Evolutionary conservation across 2,113 vertebrate species (phyloP), one percentile per base, ranked within the genome.

Genomic region (Stigmatopora nigra): DNA sequence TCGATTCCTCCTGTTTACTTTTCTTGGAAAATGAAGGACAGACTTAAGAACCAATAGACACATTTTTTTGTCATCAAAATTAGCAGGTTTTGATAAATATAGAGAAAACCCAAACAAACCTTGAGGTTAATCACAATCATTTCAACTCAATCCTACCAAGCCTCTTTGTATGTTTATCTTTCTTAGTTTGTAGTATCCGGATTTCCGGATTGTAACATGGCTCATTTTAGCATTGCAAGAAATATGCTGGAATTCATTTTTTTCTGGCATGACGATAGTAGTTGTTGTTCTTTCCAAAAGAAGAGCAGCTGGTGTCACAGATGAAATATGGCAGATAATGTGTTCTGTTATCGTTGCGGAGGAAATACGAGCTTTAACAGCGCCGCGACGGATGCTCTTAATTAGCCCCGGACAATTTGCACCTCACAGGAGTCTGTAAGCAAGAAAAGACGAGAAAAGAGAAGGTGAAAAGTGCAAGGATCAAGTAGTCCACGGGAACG

Each of bases 371-470:
- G 53, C 25, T 31, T 12, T 20, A 25, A 20, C 48, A 45, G 35
- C 5, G 45, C 14, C 12, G 14, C 11, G 31, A 1, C 14, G 48
- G 16, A 22, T 65, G 41, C 60, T 36, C 55, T 55, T 64, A 2
- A 67, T 49, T 69, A 63, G 17, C 13, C 17, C 17, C 11, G 51
- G 61, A 51, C 7, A 64, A n/a, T 44, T 44, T 25, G 31, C 60
- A 25, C 15, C 22, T 65, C 41, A 49, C 63, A 67, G 31, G 14
- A 52, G n/a, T 68, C 0, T 65, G 36, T 20, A 35, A 41, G 14
- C 31, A 25, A 12, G 19, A 17, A 38, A 41, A 38, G 58, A 56
- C 22, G 1, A 22, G 19, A n/a, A n/a, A n/a, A n/a, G n/a, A n/a
- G 7, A 56, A 22, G 14, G 53, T 56, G 53, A 56, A 56, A 31